Base-by-base conservation (phyloP, 2,888 invertebrate genomes). In the Scotopteryx bipunctaria region DNA sequence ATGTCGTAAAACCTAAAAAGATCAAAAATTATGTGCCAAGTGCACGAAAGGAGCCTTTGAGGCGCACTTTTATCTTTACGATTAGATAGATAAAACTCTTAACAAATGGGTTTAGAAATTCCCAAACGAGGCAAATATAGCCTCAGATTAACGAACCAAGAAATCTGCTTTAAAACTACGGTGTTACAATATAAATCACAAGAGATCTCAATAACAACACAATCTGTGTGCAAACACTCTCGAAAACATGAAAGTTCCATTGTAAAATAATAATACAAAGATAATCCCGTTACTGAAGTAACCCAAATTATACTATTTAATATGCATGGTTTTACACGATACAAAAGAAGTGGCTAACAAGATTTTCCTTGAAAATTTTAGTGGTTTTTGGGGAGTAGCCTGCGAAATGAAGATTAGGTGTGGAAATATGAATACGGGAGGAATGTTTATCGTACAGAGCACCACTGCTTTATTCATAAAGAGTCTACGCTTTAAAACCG, bases 241-340 rank as follows among this genome's bases (percentile, higher is more conserved):
- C 17, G n/a, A 31, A 31, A 31, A 38, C 9, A 17, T 9, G 8
- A 9, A n/a, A n/a, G n/a, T n/a, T n/a, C n/a, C n/a, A n/a, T n/a
- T n/a, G n/a, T n/a, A n/a, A n/a, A n/a, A n/a, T n/a, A 42, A 49
- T 23, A 43, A 43, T 37, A 4, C 32, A 25, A 27, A 19, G 5
- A 32, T n/a, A 35, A 35, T 37, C 23, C 42, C 32, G 17, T 29
- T 15, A n/a, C 8, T 9, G 13, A 35, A 38, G 17, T 8, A 5
- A 13, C 21, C 11, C 13, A 27, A 36, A 47, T 50, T 46, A 50
- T 33, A 33, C 23, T 27, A 44, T 50, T 43, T 37, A 54, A 36
- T 50, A 54, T 57, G 53, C 50, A 57, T 36, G 46, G 33, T 50
- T 50, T 50, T 32, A 23, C 37, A 32, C n/a, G 37, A 32, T 31